Evolutionary conservation across 35 echinoderm and acorn worm genomes (phyloP).

Genomic region (Apostichopus californicus): DNA sequence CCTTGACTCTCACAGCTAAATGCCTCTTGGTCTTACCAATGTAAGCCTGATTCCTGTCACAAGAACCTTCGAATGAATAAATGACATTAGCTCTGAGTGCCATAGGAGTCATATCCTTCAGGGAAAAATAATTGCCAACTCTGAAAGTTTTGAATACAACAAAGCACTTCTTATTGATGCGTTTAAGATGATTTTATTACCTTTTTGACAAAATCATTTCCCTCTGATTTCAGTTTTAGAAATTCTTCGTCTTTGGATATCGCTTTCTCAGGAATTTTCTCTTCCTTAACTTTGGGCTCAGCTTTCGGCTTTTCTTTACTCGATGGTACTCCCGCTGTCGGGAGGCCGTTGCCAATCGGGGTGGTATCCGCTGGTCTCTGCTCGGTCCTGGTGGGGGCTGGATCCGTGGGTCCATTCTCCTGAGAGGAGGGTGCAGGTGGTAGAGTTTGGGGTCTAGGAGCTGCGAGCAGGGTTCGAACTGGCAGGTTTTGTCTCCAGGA

Average conservation of each 20-base stretch:
- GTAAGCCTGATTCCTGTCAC: too few relatives aligned
- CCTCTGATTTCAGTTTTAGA: conserved; percentile 74
- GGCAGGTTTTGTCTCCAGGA: conserved; percentile 88
- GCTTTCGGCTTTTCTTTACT: not conserved
- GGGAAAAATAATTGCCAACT: too few relatives aligned
- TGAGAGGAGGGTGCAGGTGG: not conserved
- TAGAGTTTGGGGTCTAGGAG: not conserved
- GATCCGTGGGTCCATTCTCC: conserved; percentile 7
- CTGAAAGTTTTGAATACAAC: too few relatives aligned
- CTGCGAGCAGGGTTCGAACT: not conserved
- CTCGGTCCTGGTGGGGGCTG: not conserved
- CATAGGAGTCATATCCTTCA: too few relatives aligned
- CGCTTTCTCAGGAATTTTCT: not conserved
- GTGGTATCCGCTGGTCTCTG: not conserved
- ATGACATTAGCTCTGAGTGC: too few relatives aligned
- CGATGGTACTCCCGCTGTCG: not conserved
- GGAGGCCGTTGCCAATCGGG: not conserved
- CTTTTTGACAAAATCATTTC: conserved; percentile 87
- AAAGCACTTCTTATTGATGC: too few relatives aligned
- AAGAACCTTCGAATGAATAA: too few relatives aligned
- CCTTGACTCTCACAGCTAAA: too few relatives aligned
- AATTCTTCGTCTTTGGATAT: conserved; percentile 69
- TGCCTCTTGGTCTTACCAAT: too few relatives aligned
- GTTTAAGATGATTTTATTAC: conserved; percentile 48
- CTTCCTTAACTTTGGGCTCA: not conserved